A percentile compares a stretch with the other conserved stretches of the same genome.
phyloP scores from a whole-genome alignment of 1,140 invertebrate species.

The Panulirus ornatus region DNA sequence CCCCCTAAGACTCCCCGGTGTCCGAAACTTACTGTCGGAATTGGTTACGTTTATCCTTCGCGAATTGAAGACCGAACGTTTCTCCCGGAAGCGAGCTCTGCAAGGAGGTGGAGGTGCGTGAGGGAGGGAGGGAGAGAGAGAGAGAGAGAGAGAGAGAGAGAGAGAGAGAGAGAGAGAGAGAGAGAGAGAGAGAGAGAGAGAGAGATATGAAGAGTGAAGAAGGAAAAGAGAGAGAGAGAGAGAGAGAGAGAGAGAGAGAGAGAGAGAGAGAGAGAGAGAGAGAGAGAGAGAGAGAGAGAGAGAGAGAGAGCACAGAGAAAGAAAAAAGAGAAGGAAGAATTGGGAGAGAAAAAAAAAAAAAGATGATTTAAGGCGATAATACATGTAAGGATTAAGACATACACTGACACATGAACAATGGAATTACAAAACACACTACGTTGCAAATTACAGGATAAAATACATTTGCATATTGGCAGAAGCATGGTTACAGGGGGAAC shows the following conservation, averaged over 20 bases:
- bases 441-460: too few relatives aligned
- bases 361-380: too few relatives aligned
- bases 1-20: not conserved
- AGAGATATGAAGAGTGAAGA: not conserved
- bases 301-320: not conserved
- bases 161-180: slow-evolving; percentile 47
- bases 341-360: not conserved
- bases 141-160: not conserved
- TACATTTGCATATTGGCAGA: too few relatives aligned
- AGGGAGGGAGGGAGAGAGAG: not conserved
- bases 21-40: slow-evolving; percentile 13
- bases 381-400: too few relatives aligned
- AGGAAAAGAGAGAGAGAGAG: not conserved
- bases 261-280: not conserved
- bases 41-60: slow-evolving; percentile 58
- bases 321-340: not conserved
- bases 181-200: slow-evolving; percentile 36
- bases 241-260: not conserved
- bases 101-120: not conserved
- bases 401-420: too few relatives aligned
- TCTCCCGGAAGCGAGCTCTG: slow-evolving; percentile 65
- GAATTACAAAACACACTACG: too few relatives aligned
- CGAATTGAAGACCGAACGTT: slow-evolving; percentile 48
- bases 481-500: too few relatives aligned
- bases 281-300: not conserved